Conservation (phyloP, 2,888 invertebrate genomes). For the Coremacera marginata region DNA sequence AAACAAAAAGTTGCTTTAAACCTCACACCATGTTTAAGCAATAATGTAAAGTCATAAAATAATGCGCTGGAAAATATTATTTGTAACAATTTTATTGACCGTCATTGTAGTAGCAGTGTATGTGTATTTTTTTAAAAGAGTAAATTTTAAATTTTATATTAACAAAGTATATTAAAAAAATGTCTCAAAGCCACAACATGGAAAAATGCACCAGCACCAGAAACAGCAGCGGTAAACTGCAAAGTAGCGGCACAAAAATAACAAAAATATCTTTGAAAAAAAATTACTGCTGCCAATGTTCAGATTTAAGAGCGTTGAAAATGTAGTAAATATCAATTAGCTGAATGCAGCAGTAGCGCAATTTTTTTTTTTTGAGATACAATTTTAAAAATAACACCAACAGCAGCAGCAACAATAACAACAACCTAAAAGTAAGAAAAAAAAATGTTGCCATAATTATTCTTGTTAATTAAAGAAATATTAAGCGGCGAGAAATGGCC, state of each 20-base stretch:
- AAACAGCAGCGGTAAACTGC: not conserved
- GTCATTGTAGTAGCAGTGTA: not conserved
- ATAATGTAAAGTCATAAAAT: not conserved
- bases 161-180: too few species aligned
- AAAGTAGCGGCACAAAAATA: not conserved
- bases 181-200: too few species aligned
- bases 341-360: not conserved
- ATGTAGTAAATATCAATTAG: constrained; percentile 18
- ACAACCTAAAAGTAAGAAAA: not conserved
- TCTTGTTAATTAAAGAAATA: constrained; percentile 26
- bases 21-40: not conserved
- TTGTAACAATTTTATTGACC: not conserved
- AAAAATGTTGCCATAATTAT: constrained; percentile 3
- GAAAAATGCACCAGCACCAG: not conserved
- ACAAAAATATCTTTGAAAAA: not conserved
- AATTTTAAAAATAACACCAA: not conserved
- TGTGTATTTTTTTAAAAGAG: too few species aligned
- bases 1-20: not conserved
- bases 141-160: too few species aligned
- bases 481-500: constrained; percentile 14
- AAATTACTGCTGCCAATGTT: constrained; percentile 5
- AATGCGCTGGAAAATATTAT: not conserved
- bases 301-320: constrained; percentile 8
- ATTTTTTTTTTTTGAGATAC: not conserved
- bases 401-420: not conserved